Base-by-base conservation (phyloP, 2,797 vertebrate genomes). In the Coracias cyanogaster region DNA sequence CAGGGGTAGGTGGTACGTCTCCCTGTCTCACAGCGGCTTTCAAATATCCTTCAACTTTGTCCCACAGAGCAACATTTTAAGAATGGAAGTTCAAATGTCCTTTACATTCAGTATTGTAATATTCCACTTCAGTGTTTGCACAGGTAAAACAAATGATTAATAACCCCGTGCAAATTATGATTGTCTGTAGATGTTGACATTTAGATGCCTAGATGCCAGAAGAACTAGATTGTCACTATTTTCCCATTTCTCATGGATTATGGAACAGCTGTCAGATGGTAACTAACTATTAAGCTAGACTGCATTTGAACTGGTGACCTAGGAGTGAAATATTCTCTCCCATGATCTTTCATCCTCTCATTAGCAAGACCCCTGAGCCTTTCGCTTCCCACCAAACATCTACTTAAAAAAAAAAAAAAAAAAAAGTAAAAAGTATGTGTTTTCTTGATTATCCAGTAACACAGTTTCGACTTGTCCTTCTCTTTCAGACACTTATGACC, bases 221-320 rank as follows among this genome's bases (percentile, higher is more conserved):
- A 60, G 71, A 93, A 52, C 51, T 45, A 54, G 22, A 35, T 6
- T 43, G 60, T 37, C 78, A 61, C 12, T 5, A 52, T 77, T 92
- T 79, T 43, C 49, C 72, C 45, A 78, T 74, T 93, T 92, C 92
- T 92, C 86, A 89, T 57, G 52, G 92, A 89, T 90, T 83, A 92
- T 71, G 86, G 74, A 97, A 87, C 74, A 95, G 78, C 86, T 96
- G 92, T 91, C 90, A 95, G 74, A 67, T 10, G 37, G 82, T 87
- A 96, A 94, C 72, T 61, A 94, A 84, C 77, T 92, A 85, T 89
- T 92, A 90, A 96, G 71, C 55, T 81, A 91, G 92, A 64, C 89
- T 71, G 71, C 67, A 86, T 94, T 95, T 96, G 83, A 96, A 96
- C 94, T 71, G 45, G 71, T 96, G 93, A 96, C 90, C 93, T 78